phyloP scores from a whole-genome alignment of 2,113 vertebrate genomes.

The Neoarius graeffei region DNA sequence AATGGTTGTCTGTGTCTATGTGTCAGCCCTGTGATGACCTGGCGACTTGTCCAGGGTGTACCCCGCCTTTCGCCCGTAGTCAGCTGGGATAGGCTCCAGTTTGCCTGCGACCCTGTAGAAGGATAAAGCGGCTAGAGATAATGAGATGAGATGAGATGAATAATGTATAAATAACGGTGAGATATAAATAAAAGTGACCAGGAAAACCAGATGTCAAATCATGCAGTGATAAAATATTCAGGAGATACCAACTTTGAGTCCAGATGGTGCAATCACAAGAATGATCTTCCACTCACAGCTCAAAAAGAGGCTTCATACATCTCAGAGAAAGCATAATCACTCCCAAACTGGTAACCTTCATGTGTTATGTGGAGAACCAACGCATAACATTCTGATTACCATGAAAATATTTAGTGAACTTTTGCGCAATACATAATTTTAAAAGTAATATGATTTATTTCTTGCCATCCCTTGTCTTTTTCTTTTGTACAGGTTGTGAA shows the following conservation, averaged over 20 bases:
- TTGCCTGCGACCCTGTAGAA: no score
- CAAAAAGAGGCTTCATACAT: not conserved
- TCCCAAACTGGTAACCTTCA: not conserved
- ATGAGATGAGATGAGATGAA: no score
- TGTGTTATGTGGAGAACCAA: not conserved
- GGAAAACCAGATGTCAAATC: conserved; percentile 7
- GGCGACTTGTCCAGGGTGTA: no score
- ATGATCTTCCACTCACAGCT: not conserved
- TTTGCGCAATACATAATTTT: not conserved
- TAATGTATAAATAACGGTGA: not conserved
- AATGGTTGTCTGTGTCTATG: no score
- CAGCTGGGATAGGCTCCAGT: no score
- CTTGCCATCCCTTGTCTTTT: not conserved
- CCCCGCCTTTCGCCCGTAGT: no score
- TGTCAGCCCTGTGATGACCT: no score
- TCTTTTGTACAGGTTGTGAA: not conserved
- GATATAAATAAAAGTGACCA: not conserved
- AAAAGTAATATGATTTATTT: not conserved
- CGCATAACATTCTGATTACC: not conserved
- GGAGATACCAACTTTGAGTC: not conserved
- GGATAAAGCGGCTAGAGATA: no score
- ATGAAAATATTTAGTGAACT: not conserved
- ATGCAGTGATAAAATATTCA: conserved; percentile 9
- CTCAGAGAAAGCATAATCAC: not conserved
- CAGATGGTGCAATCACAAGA: not conserved